Evolutionary conservation across 2,888 invertebrate species (phyloP).

Genomic region (Heliconius cydno): DNA sequence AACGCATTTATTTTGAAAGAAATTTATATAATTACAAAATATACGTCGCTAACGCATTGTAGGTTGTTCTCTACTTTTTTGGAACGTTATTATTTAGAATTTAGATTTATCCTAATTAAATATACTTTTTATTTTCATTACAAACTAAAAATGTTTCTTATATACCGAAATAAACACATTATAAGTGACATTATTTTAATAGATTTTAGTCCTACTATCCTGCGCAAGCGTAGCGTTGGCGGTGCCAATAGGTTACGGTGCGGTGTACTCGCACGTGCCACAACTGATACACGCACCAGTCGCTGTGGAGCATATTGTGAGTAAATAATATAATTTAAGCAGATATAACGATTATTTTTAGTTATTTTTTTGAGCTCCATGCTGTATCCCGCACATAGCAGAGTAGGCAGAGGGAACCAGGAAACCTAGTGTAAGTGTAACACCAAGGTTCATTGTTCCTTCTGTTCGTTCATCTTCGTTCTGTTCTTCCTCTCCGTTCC

Average conservation of each 20-base stretch:
- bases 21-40: too few species aligned
- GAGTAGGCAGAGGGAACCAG: background rate
- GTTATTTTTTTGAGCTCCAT: background rate
- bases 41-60: too few species aligned
- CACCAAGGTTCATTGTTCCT: too few species aligned
- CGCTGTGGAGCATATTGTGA: conserved; percentile 64
- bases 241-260: conserved; percentile 58
- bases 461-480: too few species aligned
- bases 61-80: too few species aligned
- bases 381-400: background rate
- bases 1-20: too few species aligned
- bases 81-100: too few species aligned
- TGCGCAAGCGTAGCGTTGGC: conserved; percentile 62
- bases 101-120: too few species aligned
- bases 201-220: conserved; percentile 64
- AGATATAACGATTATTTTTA: background rate
- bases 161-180: too few species aligned
- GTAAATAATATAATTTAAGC: conserved; percentile 40
- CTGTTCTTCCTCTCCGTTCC: too few species aligned
- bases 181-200: conserved; percentile 14
- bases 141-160: too few species aligned
- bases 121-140: too few species aligned
- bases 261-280: conserved; percentile 54
- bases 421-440: background rate
- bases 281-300: conserved; percentile 53